Conservation (phyloP, 2,888 invertebrate genomes). For the Zaprionus bogoriensis region DNA sequence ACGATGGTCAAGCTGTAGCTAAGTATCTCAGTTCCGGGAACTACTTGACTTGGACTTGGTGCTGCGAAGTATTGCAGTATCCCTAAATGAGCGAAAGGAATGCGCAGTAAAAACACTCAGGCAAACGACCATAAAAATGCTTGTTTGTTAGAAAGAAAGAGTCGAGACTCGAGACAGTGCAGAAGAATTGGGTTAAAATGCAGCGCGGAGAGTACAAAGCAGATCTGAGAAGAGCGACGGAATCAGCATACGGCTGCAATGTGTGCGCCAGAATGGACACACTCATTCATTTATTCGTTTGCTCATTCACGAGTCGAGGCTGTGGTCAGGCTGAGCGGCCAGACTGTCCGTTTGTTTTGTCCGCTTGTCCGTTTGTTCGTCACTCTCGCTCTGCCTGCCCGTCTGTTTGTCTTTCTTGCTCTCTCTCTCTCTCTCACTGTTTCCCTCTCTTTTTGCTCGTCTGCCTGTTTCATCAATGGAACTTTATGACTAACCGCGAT, state of each 20-base stretch:
- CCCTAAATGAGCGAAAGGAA: constrained; percentile 42
- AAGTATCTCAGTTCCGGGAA: constrained; percentile 53
- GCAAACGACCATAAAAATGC: constrained; percentile 49
- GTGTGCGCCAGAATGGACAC: constrained; percentile 37
- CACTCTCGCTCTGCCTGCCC: too few relatives aligned
- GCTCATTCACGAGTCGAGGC: not conserved
- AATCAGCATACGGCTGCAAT: constrained; percentile 66
- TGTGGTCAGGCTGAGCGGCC: constrained; percentile 37
- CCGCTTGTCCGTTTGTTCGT: constrained; percentile 5
- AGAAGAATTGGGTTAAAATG: constrained; percentile 60
- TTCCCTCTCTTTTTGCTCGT: too few relatives aligned
- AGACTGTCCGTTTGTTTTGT: constrained; percentile 3
- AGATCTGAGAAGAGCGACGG: too few relatives aligned
- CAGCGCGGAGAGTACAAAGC: constrained; percentile 54
- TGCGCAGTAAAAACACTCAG: constrained; percentile 54
- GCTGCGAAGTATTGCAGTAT: too few relatives aligned
- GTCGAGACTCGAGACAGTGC: constrained; percentile 13
- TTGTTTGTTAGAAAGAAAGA: constrained; percentile 16
- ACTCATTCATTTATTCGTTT: constrained; percentile 38
- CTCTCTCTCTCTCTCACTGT: too few relatives aligned
- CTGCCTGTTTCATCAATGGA: constrained; percentile 61
- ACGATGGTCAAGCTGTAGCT: constrained; percentile 35
- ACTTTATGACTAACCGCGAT: constrained; percentile 33
- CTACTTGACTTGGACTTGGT: constrained; percentile 51
- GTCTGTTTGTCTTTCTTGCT: not conserved